These are phyloP conservation scores for Bugulina stolonifera DNA, from an alignment of 2,888 invertebrate species.

Conservation along the genomic window DNA sequence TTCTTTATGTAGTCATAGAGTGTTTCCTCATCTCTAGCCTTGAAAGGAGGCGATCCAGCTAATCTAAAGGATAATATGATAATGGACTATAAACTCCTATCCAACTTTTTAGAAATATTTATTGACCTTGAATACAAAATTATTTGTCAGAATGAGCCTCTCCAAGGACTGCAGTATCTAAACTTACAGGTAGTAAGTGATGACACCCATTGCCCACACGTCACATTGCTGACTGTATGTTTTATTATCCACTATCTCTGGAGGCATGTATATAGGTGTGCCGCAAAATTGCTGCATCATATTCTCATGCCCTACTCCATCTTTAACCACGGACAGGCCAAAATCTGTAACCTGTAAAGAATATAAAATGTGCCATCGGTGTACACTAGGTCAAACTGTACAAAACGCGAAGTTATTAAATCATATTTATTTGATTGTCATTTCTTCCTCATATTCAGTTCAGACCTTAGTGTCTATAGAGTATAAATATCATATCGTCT, in stretches of 20 bases:
- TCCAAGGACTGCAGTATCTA: too few species aligned
- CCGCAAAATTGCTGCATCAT: slow-evolving; percentile 60
- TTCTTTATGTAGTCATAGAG: slow-evolving; percentile 44
- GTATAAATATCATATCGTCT: too few species aligned
- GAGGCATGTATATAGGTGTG: slow-evolving; percentile 61
- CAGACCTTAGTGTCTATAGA: too few species aligned
- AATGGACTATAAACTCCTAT: too few species aligned
- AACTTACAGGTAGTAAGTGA: slow-evolving; percentile 57
- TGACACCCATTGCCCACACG: slow-evolving; percentile 60
- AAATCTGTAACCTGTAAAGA: slow-evolving; percentile 59
- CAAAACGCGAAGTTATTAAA: too few species aligned
- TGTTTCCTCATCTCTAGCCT: slow-evolving; percentile 39
- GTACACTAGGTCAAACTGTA: too few species aligned
- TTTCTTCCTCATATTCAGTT: too few species aligned
- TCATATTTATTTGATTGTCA: too few species aligned
- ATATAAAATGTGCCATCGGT: too few species aligned
- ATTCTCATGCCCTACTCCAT: slow-evolving; percentile 56
- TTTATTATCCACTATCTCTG: slow-evolving; percentile 58
- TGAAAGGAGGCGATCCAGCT: slow-evolving; percentile 45
- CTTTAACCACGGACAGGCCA: slow-evolving; percentile 58
- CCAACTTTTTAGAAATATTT: too few species aligned
- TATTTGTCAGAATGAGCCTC: too few species aligned
- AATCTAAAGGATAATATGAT: slow-evolving; percentile 37
- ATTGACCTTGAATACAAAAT: too few species aligned
- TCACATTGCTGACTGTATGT: slow-evolving; percentile 61